Conservation (phyloP, 2,888 invertebrate genomes). For the Physocephala rufipes region DNA sequence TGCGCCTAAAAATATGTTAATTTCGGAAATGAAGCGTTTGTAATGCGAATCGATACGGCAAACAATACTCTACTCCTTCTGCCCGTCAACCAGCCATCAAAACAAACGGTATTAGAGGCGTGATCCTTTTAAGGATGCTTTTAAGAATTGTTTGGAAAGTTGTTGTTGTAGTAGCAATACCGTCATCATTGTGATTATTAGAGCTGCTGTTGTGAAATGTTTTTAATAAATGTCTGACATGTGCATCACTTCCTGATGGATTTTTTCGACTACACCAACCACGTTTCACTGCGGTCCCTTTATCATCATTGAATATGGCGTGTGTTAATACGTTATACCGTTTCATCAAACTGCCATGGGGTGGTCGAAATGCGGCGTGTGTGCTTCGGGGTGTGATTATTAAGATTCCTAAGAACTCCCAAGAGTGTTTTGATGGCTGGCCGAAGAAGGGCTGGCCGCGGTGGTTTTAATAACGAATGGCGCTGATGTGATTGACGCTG, state of each 20-base stretch:
- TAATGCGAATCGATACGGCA: constrained; percentile 28
- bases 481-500: constrained; percentile 23
- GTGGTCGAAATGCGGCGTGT: neutral
- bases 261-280: neutral
- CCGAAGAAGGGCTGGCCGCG: neutral
- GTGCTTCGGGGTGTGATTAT: constrained; percentile 45
- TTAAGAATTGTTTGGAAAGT: constrained; percentile 48
- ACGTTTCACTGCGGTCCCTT: too few species aligned
- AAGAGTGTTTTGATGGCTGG: constrained; percentile 35
- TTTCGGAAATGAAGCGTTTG: constrained; percentile 16
- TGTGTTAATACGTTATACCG: too few species aligned
- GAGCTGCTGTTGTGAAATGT: constrained; percentile 41
- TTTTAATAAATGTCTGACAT: constrained; percentile 63
- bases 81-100: neutral
- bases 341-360: too few species aligned
- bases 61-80: neutral
- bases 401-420: constrained; percentile 45
- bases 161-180: constrained; percentile 42
- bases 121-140: constrained; percentile 40
- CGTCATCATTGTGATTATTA: neutral
- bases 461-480: neutral
- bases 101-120: neutral
- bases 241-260: constrained; percentile 43
- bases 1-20: constrained; percentile 31
- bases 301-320: too few species aligned